Percentiles rank a stretch among this genome's conserved stretches.
These are phyloP conservation scores for Halichoerus grypus DNA, from an alignment of 2,113 vertebrate genomes.

Conservation along the genomic window DNA sequence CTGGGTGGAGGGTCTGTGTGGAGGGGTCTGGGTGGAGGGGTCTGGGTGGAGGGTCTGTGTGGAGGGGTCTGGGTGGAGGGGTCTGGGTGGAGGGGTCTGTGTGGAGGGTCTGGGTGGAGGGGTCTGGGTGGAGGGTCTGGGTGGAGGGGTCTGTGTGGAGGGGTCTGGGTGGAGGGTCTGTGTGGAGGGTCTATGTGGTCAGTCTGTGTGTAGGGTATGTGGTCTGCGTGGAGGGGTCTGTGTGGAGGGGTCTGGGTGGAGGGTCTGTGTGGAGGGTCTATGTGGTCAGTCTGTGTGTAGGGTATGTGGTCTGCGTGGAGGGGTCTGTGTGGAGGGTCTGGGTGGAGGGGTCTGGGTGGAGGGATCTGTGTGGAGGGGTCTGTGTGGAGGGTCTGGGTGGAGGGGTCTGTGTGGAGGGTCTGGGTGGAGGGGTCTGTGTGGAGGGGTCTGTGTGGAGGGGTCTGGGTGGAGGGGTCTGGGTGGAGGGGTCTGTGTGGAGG, in stretches of 20 bases:
- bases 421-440: too few relatives aligned
- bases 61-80: too few relatives aligned
- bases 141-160: too few relatives aligned
- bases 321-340: background rate
- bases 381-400: background rate
- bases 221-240: background rate
- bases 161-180: background rate
- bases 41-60: too few relatives aligned
- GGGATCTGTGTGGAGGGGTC: background rate
- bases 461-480: too few relatives aligned
- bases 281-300: too few relatives aligned
- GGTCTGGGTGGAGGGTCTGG: too few relatives aligned
- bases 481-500: background rate
- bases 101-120: background rate
- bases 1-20: background rate
- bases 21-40: background rate
- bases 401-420: accelerated
- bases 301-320: too few relatives aligned
- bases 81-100: too few relatives aligned
- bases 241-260: background rate
- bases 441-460: too few relatives aligned
- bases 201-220: too few relatives aligned
- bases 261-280: background rate
- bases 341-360: too few relatives aligned
- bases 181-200: background rate